Conservation (phyloP, 2,797 vertebrate species). For the Bryconaethiops microstoma region DNA sequence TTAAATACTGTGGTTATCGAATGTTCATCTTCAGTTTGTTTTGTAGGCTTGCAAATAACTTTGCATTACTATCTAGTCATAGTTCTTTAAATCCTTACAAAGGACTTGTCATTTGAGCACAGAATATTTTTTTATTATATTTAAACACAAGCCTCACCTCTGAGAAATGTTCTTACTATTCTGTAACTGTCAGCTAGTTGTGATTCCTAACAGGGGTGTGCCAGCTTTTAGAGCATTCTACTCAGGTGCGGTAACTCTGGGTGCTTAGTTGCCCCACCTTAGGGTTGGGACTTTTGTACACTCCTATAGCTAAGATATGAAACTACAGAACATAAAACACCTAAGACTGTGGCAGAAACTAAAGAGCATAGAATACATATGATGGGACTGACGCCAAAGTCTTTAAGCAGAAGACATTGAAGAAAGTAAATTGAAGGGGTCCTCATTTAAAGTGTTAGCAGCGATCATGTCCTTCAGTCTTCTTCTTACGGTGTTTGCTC, state of each 20-base stretch:
- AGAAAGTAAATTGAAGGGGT: background rate
- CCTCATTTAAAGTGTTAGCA: background rate
- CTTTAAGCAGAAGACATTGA: background rate
- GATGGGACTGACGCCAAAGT: background rate
- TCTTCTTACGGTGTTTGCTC: constrained; percentile 6
- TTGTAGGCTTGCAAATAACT: background rate
- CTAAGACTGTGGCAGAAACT: background rate
- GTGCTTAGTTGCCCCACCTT: constrained; percentile 37
- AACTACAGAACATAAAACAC: background rate
- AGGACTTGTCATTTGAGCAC: background rate
- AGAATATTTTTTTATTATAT: background rate
- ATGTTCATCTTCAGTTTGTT: no score
- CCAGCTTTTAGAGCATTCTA: constrained; percentile 2
- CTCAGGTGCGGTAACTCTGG: constrained; percentile 20
- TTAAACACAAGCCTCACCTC: background rate
- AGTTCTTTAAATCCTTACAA: background rate
- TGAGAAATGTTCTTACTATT: constrained; percentile 27
- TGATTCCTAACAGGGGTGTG: constrained; percentile 33
- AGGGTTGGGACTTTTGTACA: constrained; percentile 42
- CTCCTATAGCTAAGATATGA: constrained; percentile 2
- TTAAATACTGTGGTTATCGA: background rate
- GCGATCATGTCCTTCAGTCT: background rate
- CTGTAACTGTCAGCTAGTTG: constrained; percentile 29
- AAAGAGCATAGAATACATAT: background rate
- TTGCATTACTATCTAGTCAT: background rate